A percentile compares a stretch with the other conserved stretches of the same genome.
These are phyloP conservation scores for Phocides pigmalion DNA, from an alignment of 1,140 invertebrate species.

Conservation along the genomic window DNA sequence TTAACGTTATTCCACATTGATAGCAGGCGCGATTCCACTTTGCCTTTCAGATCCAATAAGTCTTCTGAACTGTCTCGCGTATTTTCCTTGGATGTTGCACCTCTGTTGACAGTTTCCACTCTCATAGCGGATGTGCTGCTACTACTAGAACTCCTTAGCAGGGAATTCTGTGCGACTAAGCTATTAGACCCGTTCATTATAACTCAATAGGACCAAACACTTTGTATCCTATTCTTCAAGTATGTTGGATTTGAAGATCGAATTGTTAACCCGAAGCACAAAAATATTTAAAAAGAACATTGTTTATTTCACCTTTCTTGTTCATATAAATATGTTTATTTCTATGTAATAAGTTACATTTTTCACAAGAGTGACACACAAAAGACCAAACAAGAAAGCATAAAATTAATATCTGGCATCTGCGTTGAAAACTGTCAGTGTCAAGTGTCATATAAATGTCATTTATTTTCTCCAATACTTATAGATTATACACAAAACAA, in stretches of 20 bases:
- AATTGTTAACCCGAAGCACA: constrained; percentile 1
- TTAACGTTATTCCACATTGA: constrained; percentile 96
- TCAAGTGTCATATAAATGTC: background rate
- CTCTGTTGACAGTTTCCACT: constrained; percentile 45
- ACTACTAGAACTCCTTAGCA: constrained; percentile 45
- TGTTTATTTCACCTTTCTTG: constrained; percentile 12
- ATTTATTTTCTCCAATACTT: too few relatives aligned
- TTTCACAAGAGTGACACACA: constrained; percentile 4
- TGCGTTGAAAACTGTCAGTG: background rate
- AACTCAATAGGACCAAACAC: constrained; percentile 16
- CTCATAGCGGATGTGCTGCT: constrained; percentile 47
- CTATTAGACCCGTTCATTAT: constrained; percentile 64
- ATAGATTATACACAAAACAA: too few relatives aligned
- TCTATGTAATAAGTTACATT: background rate
- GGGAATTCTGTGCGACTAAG: constrained; percentile 47
- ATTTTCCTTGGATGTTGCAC: constrained; percentile 59
- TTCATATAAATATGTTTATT: background rate
- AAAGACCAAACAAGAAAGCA: background rate
- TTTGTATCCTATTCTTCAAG: constrained; percentile 2
- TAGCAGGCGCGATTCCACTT: constrained; percentile 91
- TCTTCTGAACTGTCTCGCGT: constrained; percentile 75
- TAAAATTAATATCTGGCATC: background rate
- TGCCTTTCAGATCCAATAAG: constrained; percentile 86
- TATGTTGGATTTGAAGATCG: background rate
- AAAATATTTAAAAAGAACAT: constrained; percentile 3